phyloP scores from a whole-genome alignment of 2,888 invertebrate species.

The Cataglyphis cursor region DNA sequence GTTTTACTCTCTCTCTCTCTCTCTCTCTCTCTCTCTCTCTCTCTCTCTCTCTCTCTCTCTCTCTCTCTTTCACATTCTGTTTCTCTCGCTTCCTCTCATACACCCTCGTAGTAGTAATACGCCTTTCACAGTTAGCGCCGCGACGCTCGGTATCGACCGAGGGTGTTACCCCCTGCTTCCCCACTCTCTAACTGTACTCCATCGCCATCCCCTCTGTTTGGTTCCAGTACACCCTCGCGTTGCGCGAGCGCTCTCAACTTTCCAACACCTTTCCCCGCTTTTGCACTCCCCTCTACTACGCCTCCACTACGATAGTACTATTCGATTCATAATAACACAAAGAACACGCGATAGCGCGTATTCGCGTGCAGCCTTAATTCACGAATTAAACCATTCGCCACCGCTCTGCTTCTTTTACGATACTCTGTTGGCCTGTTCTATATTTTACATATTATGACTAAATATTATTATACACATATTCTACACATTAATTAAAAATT shows the following conservation, averaged over 20 bases:
- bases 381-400: conserved; percentile 56
- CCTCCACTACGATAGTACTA: conserved; percentile 76
- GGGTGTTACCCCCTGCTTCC: conserved; percentile 58
- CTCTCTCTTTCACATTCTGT: neutral
- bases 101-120: conserved; percentile 66
- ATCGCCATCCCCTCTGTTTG: conserved; percentile 60
- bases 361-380: conserved; percentile 78
- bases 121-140: conserved; percentile 78
- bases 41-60: conserved; percentile 53
- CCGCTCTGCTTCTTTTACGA: conserved; percentile 20
- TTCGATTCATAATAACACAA: conserved; percentile 75
- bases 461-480: neutral
- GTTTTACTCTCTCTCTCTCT: conserved; percentile 33
- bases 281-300: conserved; percentile 60
- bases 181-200: conserved; percentile 55
- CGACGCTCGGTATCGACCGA: conserved; percentile 80
- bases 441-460: conserved; percentile 12
- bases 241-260: conserved; percentile 47
- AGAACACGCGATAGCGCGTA: conserved; percentile 73
- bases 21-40: conserved; percentile 10
- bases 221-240: conserved; percentile 47
- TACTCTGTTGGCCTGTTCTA: conserved; percentile 30
- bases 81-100: conserved; percentile 57
- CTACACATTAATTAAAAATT: neutral
- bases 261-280: conserved; percentile 51